phyloP scores from a whole-genome alignment of 2,888 invertebrate species.

The Tenthredo scrophulariae region DNA sequence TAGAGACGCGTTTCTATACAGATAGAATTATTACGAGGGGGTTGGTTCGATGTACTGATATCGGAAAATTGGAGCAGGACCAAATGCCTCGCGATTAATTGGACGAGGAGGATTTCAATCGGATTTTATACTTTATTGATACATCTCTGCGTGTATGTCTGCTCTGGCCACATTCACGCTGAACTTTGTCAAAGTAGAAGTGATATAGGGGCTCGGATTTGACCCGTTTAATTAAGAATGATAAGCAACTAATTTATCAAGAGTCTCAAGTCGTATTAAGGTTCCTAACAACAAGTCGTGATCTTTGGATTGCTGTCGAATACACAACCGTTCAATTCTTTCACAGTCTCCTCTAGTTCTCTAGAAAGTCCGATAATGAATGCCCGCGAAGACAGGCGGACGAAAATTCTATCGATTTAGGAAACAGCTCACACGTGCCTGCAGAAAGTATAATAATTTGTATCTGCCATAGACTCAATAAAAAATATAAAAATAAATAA shows the following conservation, averaged over 20 bases:
- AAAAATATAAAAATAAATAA: background rate
- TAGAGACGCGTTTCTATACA: background rate
- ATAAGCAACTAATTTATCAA: slow-evolving; percentile 1
- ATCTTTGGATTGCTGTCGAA: background rate
- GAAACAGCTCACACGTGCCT: background rate
- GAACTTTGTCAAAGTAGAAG: background rate
- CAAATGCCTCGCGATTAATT: background rate
- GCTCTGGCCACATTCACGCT: background rate
- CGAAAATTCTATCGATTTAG: background rate
- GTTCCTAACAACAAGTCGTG: background rate
- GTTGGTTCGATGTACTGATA: background rate
- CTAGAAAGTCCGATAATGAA: background rate
- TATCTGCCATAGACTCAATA: background rate
- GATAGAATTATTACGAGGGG: background rate
- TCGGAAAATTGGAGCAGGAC: background rate
- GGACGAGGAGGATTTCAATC: background rate
- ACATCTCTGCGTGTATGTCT: background rate
- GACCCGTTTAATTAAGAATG: background rate
- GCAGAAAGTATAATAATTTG: background rate
- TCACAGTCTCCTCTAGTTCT: background rate
- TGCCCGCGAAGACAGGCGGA: background rate
- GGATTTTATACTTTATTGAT: background rate
- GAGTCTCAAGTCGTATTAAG: background rate
- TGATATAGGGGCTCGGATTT: slow-evolving; percentile 33
- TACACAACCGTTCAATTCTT: background rate